Evolutionary conservation across 2,797 vertebrate species (phyloP), one percentile per base, ranked within the genome.

Genomic region (Euthynnus affinis): DNA sequence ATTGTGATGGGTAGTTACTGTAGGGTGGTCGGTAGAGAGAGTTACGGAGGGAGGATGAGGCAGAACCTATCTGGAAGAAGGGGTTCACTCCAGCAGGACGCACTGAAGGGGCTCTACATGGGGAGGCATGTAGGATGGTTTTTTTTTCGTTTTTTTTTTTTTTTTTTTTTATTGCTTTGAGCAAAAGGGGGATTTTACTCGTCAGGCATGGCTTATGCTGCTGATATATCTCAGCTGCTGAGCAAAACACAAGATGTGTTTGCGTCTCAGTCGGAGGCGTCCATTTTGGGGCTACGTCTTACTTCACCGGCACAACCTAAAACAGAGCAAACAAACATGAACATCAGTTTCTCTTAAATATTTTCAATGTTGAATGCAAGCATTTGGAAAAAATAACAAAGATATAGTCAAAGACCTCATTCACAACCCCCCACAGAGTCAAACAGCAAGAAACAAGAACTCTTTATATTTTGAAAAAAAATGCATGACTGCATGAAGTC

Each of bases 261-360:
- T 93, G 90, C 85, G 59, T 92, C 89, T 95, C 87, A 94, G 86
- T 95, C 93, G 87, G 93, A 95, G 90, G 91, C 90, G 93, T 96
- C 97, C 98, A 98, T 98, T 95, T 94, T 95, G 96, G 94, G 92
- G 94, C 52, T 92, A 95, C 85, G 88, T 95, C 93, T 94, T 93
- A 95, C 96, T 96, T 96, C 95, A 95, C 92, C 92, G 92, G 96
- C 96, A 96, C 85, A 94, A 97, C 96, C 98, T 99, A 94, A 81
- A 94, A 95, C 49, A 95, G 32, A 90, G 75, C 52, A 81, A 87
- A 79, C 37, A 76, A 66, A 53, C 18, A 63, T 32, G 7, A 1
- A 20, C 18, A 32, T 86, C 18, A 80, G 71, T 72, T 83, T 62
- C 15, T 57, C 23, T 73, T 9, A 60, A 48, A 71, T 42, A 40